Base-by-base conservation (phyloP, 2,113 vertebrate genomes). In the Neofelis nebulosa region DNA sequence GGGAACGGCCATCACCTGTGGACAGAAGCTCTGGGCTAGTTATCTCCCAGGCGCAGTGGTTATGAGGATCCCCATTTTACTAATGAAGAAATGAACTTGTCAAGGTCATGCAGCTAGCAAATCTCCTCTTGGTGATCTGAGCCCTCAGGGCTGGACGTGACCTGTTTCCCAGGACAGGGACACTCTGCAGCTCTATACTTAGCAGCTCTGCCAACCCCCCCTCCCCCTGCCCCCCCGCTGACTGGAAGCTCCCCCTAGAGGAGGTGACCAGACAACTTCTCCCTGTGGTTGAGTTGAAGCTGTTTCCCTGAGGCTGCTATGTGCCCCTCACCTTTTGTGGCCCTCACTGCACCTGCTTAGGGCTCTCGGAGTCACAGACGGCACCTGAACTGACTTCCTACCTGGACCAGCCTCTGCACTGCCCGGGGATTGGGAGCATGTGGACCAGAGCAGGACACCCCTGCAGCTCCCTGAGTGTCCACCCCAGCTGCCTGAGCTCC, bases 341-440 rank as follows among this genome's bases (percentile, higher is more conserved):
- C 10, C n/a, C 31, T 13, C 4, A 4, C 4, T 5, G 1, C 0
- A 0, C 38, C 38, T 16, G 48, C 14, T 71, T 1, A 1, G 61
- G 25, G 18, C 13, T 45, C n/a, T 88, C 63, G 18, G 41, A 48
- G 13, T 66, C 76, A 48, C 36, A 52, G 68, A 48, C 13, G 18
- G 50, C 0, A 12, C 74, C 36, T 1, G 9, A 31, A 41, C 27
- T 33, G 45, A 65, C 66, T 50, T 68, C 61, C 41, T 55, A 36
- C 38, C 66, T 16, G 1, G n/a, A 3, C 45, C 1, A 1, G 27
- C 11, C 71, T 73, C 88, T 36, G 10, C 81, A 19, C 31, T 18
- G n/a, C 25, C 41, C 29, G 3, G 78, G 76, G 69, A 5, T 5
- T 3, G 8, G 8, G 23, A 16, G 29, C 66, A 11, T 0, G 0